Conservation (phyloP, 2,888 invertebrate species). For the Sthenelais limicola region DNA sequence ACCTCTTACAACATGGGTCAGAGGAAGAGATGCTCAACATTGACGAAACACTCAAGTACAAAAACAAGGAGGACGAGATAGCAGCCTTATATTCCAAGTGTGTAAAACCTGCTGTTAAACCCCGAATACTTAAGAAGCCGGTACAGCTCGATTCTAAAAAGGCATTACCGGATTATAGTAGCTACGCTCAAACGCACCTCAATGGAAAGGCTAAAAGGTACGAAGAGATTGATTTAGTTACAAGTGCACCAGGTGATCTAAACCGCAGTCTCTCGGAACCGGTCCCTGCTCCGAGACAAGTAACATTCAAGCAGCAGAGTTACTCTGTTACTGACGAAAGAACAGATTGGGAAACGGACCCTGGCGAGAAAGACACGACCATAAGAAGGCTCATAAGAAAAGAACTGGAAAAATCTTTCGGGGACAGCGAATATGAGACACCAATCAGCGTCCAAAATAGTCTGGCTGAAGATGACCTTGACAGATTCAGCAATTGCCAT, state of each 20-base stretch:
- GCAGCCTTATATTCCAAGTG: not conserved
- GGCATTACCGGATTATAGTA: not conserved
- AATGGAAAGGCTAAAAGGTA: not conserved
- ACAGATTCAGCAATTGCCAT: not conserved
- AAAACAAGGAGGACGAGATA: not conserved
- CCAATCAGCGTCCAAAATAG: constrained; percentile 5
- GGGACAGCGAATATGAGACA: constrained; percentile 23
- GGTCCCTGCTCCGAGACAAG: too few relatives aligned
- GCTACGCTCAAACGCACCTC: not conserved
- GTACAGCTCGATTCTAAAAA: too few relatives aligned
- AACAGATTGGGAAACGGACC: not conserved
- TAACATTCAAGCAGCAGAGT: too few relatives aligned
- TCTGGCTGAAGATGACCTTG: constrained; percentile 1
- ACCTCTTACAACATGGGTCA: constrained; percentile 41
- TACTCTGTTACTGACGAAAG: not conserved
- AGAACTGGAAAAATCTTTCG: constrained; percentile 24
- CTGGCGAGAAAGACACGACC: not conserved
- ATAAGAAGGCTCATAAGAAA: constrained; percentile 35
- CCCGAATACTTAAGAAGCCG: too few relatives aligned
- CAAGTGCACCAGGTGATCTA: constrained; percentile 28
- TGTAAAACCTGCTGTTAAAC: too few relatives aligned
- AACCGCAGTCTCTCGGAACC: not conserved
- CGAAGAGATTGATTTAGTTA: not conserved
- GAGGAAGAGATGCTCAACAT: constrained; percentile 41
- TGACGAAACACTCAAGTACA: not conserved